Base-by-base conservation (phyloP, 2,797 vertebrate genomes). In the Tangara arthus region DNA sequence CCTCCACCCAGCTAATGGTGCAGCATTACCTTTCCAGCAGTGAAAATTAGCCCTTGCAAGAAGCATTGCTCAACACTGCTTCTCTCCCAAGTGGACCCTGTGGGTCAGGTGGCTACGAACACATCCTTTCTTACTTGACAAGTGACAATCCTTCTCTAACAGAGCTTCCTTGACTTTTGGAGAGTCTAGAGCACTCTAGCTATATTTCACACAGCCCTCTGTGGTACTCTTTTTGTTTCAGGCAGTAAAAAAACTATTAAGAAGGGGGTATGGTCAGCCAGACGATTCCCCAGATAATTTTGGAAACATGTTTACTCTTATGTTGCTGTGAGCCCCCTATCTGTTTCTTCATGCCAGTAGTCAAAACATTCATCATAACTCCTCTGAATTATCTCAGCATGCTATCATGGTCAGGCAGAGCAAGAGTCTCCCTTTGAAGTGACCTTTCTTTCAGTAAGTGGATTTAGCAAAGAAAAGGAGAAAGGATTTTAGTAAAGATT, bases 221-320 rank as follows among this genome's bases (percentile, higher is more conserved):
- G 44, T 28, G 30, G 20, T 68, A 72, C 7, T 87, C 18, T 72
- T 12, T 77, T 59, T 69, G 26, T 87, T 82, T 52, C 50, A 77
- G 50, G n/a, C 39, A 64, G 32, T 82, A 55, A 87, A 95, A 92
- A 95, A 92, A 68, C 34, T 39, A 79, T 57, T 22, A 91, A 94
- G 81, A 76, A 84, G 39, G 83, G 49, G 30, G 56, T 79, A 71
- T 66, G 60, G 71, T 63, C 61, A 81, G 78, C 55, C 86, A 76
- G 61, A 81, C 39, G 81, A 3, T 88, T 92, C 39, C 49, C 16
- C 56, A 82, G 80, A 81, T 87, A 81, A 68, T 41, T 84, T 44
- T 82, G 61, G 37, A 90, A 96, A 81, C 46, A 11, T 77, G n/a
- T 89, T 95, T 93, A 92, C 90, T 96, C 50, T 86, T 94, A 61